Conservation (phyloP, 2,797 vertebrate species). For the Chanos chanos region DNA sequence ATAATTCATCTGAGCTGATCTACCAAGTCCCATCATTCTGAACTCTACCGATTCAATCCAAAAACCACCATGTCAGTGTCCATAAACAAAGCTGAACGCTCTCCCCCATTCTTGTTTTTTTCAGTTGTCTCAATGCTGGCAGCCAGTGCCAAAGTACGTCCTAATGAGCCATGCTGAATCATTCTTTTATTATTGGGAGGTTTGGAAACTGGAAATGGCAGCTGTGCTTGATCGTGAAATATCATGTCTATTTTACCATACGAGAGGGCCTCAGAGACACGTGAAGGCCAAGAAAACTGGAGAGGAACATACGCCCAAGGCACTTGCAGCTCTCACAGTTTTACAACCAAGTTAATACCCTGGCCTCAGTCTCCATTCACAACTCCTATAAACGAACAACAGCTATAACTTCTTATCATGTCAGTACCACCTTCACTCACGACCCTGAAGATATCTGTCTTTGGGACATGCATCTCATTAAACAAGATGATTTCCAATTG, state of each 20-base stretch:
- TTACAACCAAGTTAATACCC: slow-evolving; percentile 10
- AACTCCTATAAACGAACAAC: slow-evolving; percentile 8
- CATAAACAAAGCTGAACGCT: slow-evolving; percentile 20
- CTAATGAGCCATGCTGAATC: slow-evolving; percentile 11
- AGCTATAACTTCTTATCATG: not conserved
- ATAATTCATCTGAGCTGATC: slow-evolving; percentile 15
- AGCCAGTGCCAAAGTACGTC: not conserved
- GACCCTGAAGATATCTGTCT: not conserved
- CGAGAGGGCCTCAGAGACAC: slow-evolving; percentile 25
- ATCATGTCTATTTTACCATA: slow-evolving; percentile 12
- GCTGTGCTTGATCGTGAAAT: not conserved
- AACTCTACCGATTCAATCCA: not conserved
- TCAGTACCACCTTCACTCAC: not conserved
- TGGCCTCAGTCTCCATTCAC: slow-evolving; percentile 14
- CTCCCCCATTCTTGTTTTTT: not conserved
- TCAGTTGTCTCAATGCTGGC: slow-evolving; percentile 7
- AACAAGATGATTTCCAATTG: not conserved
- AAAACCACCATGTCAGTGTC: not conserved
- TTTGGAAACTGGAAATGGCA: slow-evolving; percentile 2
- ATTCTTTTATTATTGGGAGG: slow-evolving; percentile 3
- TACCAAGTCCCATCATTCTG: not conserved
- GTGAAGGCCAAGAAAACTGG: slow-evolving; percentile 9
- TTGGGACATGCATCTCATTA: not conserved
- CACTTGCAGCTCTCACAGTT: slow-evolving; percentile 8
- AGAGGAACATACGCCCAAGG: not conserved